These are phyloP conservation scores for Actenoides hombroni DNA, from an alignment of 2,113 vertebrate genomes.

Conservation along the genomic window DNA sequence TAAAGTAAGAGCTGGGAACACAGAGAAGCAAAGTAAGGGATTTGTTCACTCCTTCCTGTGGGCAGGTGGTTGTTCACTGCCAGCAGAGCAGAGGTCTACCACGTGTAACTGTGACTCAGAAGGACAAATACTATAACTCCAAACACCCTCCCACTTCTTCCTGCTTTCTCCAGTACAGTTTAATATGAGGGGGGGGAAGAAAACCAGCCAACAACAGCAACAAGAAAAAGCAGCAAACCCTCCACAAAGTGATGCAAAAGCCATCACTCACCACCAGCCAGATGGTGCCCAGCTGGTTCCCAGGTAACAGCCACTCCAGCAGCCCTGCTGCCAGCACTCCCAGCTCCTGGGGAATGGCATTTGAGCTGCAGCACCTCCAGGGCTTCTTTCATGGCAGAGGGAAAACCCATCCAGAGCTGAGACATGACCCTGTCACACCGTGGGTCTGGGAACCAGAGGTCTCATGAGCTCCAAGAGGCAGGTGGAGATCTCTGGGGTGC, in stretches of 20 bases:
- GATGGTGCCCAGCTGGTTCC: neutral
- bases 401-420: neutral
- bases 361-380: neutral
- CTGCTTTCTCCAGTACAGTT: neutral
- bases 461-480: neutral
- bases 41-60: neutral
- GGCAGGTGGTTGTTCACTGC: neutral
- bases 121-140: neutral
- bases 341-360: neutral
- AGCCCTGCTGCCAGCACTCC: fast-evolving
- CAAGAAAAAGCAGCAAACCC: neutral
- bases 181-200: neutral
- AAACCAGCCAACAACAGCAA: neutral
- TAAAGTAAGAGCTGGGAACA: neutral
- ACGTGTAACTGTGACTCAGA: fast-evolving
- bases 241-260: neutral
- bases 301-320: neutral
- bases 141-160: neutral
- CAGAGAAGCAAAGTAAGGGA: neutral
- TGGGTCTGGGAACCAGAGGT: neutral
- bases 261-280: fast-evolving
- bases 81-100: neutral
- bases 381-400: neutral
- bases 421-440: neutral
- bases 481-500: neutral